phyloP scores from a whole-genome alignment of 2,888 invertebrate genomes.

The Carabus problematicus region DNA sequence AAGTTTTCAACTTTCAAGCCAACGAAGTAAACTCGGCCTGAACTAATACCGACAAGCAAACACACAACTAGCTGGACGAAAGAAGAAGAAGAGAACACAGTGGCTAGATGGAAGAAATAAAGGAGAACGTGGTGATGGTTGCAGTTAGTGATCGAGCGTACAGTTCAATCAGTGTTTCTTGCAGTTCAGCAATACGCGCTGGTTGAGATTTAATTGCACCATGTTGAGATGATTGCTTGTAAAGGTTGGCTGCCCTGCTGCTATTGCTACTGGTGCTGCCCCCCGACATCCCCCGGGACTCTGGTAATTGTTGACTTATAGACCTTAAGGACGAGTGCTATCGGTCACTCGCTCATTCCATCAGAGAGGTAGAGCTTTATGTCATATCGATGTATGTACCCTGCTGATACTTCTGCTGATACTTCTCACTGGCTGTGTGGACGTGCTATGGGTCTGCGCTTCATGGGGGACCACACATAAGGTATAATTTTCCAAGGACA shows the following conservation, averaged over 20 bases:
- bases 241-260: conserved; percentile 9
- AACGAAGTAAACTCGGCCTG: no score
- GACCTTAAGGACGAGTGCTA: conserved; percentile 21
- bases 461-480: conserved; percentile 54
- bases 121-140: no score
- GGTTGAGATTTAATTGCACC: conserved; percentile 33
- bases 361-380: no score
- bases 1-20: no score
- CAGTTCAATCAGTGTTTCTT: conserved; percentile 25
- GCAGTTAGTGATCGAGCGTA: background rate
- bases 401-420: background rate
- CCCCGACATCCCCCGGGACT: conserved; percentile 52
- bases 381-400: conserved; percentile 8
- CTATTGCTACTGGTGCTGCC: background rate
- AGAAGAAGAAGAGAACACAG: no score
- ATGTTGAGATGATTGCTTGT: conserved; percentile 39
- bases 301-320: conserved; percentile 56
- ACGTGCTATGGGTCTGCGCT: conserved; percentile 10
- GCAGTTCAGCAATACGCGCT: conserved; percentile 27
- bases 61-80: no score
- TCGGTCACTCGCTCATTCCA: no score
- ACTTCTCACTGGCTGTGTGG: background rate
- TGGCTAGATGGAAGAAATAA: no score
- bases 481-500: conserved; percentile 60
- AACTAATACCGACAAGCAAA: no score